Base-by-base conservation (phyloP, 2,797 vertebrate species). In the Rhinichthys osculus region DNA sequence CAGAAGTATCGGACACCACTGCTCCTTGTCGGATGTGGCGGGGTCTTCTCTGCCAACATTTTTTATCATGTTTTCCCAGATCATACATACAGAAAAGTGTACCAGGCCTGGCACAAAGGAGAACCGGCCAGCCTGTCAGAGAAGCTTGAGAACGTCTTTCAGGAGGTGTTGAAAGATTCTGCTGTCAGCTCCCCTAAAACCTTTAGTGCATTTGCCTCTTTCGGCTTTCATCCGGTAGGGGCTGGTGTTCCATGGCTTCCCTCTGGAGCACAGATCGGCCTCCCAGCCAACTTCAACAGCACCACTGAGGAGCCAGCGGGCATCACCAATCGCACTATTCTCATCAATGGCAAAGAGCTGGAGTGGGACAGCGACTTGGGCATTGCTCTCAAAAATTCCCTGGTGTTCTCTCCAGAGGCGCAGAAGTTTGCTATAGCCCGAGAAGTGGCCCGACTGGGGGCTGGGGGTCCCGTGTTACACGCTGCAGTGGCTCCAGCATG, bases 351-450 rank as follows among this genome's bases (percentile, higher is more conserved):
- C 33, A 94, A 95, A 85, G 86, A 90, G 19, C 91, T 99, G 84
- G 92, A 96, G 83, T 99, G 97, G 97, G 92, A 93, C 83, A 97
- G 94, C 21, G 92, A 93, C 0, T 50, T 86, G 1, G 97, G 97
- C 0, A 23, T 83, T 23, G 90, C 91, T 35, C 94, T 99, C 35
- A 96, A 90, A 90, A 94, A 96, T 13, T 92, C 96, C 0, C 92
- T 99, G 87, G 93, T 95, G 0, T 93, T 99, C 82, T 98, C 97
- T 16, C 87, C 2, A 0, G 84, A 95, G 0, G 97, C 98, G 2
- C 96, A 97, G 94, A 98, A 96, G 91, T 99, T 99, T 30, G 96
- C 96, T 19, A 82, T 98, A 80, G 97, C 97, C 1, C 94, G 96
- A 67, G 98, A 99, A 85, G 92, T 97, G 70, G 85, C 93, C 1